Evolutionary conservation across 1,140 invertebrate genomes (phyloP), one percentile per base, ranked within the genome.

Genomic region (Drepana arcuata): DNA sequence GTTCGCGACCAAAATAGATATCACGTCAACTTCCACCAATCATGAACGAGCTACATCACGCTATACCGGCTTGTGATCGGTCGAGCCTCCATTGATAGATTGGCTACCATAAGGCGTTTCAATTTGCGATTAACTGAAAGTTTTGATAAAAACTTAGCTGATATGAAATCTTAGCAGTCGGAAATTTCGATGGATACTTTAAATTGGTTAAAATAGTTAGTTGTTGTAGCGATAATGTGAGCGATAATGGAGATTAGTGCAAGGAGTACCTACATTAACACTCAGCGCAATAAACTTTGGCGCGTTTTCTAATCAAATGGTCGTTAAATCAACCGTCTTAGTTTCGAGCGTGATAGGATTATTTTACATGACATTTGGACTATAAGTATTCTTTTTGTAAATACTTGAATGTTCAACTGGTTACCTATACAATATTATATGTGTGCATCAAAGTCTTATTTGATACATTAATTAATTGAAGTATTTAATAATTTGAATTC

Each of bases 51-150:
- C 26, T 29, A 29, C 35, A 71, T 79, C 61, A 66, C 78, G 71
- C 42, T 35, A 79, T 57, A 58, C 33, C 36, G 1, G 16, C 14
- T 27, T 16, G 21, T 36, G 27, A 79, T 74, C 77, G 63, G 78
- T 43, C 23, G 48, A 67, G 64, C 56, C 51, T 64, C 54, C 66
- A 68, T 70, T 68, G 68, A 69, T 58, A 67, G 70, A 77, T 75
- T 77, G 66, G 66, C 48, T 64, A 68, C 62, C 57, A 56, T 43
- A 58, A 56, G 54, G 48, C 60, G 64, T 67, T 77, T 78, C 68
- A 81, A 77, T 77, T 77, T 56, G 72, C 72, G 77, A 74, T 77
- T 79, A 79, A 78, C 71, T 61, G 65, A 77, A 74, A 74, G 57
- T 78, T 81, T 73, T 74, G 67, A 72, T 77, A 77, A 81, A 74